These are phyloP conservation scores for Popillia japonica DNA, from an alignment of 1,140 invertebrate species.

Conservation along the genomic window DNA sequence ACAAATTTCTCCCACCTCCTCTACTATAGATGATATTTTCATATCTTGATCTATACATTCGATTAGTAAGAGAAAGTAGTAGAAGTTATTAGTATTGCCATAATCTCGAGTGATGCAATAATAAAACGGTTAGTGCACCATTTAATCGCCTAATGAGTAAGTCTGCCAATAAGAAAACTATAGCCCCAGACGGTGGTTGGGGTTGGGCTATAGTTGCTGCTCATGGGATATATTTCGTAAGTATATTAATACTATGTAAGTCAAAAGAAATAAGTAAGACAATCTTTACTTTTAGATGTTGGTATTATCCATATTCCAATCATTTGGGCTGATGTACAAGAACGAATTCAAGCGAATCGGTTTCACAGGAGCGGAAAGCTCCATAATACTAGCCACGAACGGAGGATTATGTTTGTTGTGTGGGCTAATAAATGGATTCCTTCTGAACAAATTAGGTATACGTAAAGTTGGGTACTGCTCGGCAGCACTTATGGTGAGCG, in stretches of 20 bases:
- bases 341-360: slow-evolving; percentile 67
- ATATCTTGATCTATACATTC: too few relatives aligned
- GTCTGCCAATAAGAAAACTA: not conserved
- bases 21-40: too few relatives aligned
- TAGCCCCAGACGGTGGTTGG: slow-evolving; percentile 33
- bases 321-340: slow-evolving; percentile 73
- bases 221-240: slow-evolving; percentile 19
- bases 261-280: not conserved
- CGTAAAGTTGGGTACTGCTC: slow-evolving; percentile 69
- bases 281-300: slow-evolving; percentile 64
- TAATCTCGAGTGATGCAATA: too few relatives aligned
- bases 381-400: slow-evolving; percentile 73
- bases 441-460: slow-evolving; percentile 70
- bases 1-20: too few relatives aligned
- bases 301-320: slow-evolving; percentile 68
- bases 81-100: too few relatives aligned
- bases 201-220: slow-evolving; percentile 29
- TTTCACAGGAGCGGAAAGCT: slow-evolving; percentile 68
- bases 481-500: slow-evolving; percentile 63
- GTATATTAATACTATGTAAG: not conserved
- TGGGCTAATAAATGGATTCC: slow-evolving; percentile 71
- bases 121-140: not conserved
- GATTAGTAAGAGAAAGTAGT: too few relatives aligned
- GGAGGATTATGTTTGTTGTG: slow-evolving; percentile 67
- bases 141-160: not conserved